Evolutionary conservation across 2,797 vertebrate genomes (phyloP).

Genomic region (Lateolabrax maculatus): DNA sequence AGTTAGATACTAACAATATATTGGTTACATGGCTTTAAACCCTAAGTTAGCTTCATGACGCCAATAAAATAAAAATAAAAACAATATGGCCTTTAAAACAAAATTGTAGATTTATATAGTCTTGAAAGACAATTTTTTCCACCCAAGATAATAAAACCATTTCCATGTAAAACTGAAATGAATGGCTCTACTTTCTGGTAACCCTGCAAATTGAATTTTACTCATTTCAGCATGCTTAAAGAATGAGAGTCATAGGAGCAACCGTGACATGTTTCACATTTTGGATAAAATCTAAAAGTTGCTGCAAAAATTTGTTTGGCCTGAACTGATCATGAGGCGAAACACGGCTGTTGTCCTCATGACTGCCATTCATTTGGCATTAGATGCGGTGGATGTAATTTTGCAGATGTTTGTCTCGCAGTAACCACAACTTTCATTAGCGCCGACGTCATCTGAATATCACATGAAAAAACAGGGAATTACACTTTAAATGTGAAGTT

Average conservation of each 20-base stretch:
- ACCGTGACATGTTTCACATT: background rate
- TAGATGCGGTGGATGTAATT: slow-evolving; percentile 14
- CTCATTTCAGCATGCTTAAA: slow-evolving; percentile 1
- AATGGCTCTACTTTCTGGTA: slow-evolving; percentile 23
- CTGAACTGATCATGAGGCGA: slow-evolving; percentile 1
- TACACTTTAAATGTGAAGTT: slow-evolving; percentile 18
- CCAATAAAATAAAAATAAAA: background rate
- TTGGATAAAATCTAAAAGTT: slow-evolving; percentile 21
- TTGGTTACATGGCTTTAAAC: background rate
- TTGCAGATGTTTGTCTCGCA: slow-evolving; percentile 36
- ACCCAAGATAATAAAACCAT: no score
- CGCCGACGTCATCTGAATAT: slow-evolving; percentile 17
- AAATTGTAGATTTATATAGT: background rate
- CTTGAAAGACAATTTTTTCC: no score
- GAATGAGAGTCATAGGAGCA: slow-evolving; percentile 25
- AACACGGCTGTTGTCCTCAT: slow-evolving; percentile 29
- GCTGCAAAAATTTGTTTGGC: background rate
- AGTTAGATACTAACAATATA: background rate
- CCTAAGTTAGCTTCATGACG: background rate
- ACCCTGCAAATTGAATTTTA: slow-evolving; percentile 36
- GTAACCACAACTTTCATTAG: background rate
- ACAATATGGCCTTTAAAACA: background rate
- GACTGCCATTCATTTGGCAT: slow-evolving; percentile 26
- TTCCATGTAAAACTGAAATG: slow-evolving; percentile 14
- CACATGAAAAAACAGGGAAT: slow-evolving; percentile 17